Conservation (phyloP, 2,888 invertebrate genomes). For the Nemotelus pantherinus region DNA sequence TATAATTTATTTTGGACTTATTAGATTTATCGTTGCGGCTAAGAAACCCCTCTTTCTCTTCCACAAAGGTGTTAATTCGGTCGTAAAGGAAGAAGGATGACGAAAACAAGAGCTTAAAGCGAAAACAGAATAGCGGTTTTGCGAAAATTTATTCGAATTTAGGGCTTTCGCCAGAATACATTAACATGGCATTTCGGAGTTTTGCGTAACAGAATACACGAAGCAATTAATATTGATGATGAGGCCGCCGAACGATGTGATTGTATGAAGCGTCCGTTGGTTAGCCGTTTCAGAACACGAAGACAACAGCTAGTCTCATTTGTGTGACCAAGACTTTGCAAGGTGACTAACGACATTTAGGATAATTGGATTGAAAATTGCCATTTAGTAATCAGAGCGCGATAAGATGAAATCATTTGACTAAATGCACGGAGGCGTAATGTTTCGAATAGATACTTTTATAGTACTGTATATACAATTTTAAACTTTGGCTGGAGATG, state of each 20-base stretch:
- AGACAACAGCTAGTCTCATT: slow-evolving; percentile 17
- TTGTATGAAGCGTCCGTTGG: slow-evolving; percentile 5
- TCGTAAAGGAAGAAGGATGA: neutral
- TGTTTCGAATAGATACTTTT: no score
- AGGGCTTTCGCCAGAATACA: slow-evolving; percentile 44
- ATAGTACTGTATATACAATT: no score
- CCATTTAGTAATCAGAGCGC: slow-evolving; percentile 37
- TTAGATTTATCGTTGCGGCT: slow-evolving; percentile 39
- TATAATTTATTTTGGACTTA: slow-evolving; percentile 41
- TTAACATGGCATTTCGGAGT: slow-evolving; percentile 44
- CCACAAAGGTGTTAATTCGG: slow-evolving; percentile 32
- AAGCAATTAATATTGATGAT: slow-evolving; percentile 40
- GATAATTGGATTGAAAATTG: slow-evolving; percentile 43
- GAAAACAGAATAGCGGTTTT: slow-evolving; percentile 29
- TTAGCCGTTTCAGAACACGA: neutral
- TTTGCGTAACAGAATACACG: slow-evolving; percentile 28
- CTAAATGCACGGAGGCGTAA: neutral
- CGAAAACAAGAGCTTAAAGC: slow-evolving; percentile 1
- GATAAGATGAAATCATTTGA: slow-evolving; percentile 18
- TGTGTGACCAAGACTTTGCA: neutral
- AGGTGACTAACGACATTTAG: slow-evolving; percentile 15
- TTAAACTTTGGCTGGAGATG: no score
- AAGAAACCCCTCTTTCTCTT: slow-evolving; percentile 24
- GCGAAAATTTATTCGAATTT: slow-evolving; percentile 43
- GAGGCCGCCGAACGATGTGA: slow-evolving; percentile 23